Percentiles rank a stretch among this genome's conserved stretches.
These are phyloP conservation scores for Phalangium opilio DNA, from an alignment of 2,888 invertebrate species.

Conservation along the genomic window DNA sequence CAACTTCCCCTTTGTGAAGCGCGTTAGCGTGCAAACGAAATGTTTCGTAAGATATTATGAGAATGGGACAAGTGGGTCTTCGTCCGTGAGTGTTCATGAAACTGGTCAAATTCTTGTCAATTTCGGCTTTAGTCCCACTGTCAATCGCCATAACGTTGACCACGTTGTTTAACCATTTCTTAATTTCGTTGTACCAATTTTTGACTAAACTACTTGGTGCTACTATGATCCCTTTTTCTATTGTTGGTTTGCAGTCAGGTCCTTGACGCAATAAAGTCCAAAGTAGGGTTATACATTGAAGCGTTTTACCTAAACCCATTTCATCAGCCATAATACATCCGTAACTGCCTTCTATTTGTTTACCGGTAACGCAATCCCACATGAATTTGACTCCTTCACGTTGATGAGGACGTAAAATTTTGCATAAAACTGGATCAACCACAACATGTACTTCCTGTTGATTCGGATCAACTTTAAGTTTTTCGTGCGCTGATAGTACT, in stretches of 20 bases:
- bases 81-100: slow-evolving; percentile 41
- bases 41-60: slow-evolving; percentile 98
- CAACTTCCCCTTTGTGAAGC: slow-evolving; percentile 77
- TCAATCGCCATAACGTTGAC: slow-evolving; percentile 63
- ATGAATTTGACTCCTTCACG: slow-evolving; percentile 97
- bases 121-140: slow-evolving; percentile 41
- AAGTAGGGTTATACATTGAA: slow-evolving; percentile 88
- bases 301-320: slow-evolving; percentile 95
- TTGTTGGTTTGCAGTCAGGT: slow-evolving; percentile 73
- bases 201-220: slow-evolving; percentile 95
- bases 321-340: slow-evolving; percentile 99
- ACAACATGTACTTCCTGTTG: slow-evolving; percentile 72
- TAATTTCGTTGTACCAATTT: slow-evolving; percentile 97
- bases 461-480: slow-evolving; percentile 53
- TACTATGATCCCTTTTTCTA: slow-evolving; percentile 86
- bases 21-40: slow-evolving; percentile 84
- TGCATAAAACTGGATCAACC: slow-evolving; percentile 81
- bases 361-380: slow-evolving; percentile 95
- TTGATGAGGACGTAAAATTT: slow-evolving; percentile 89
- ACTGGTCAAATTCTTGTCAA: slow-evolving; percentile 43
- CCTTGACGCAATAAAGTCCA: slow-evolving; percentile 91
- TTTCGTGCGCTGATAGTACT: slow-evolving; percentile 67
- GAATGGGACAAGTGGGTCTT: slow-evolving; percentile 65
- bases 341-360: slow-evolving; percentile 63
- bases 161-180: slow-evolving; percentile 60